Base-by-base conservation (phyloP, 2,797 vertebrate genomes). In the Hyperoplus immaculatus region DNA sequence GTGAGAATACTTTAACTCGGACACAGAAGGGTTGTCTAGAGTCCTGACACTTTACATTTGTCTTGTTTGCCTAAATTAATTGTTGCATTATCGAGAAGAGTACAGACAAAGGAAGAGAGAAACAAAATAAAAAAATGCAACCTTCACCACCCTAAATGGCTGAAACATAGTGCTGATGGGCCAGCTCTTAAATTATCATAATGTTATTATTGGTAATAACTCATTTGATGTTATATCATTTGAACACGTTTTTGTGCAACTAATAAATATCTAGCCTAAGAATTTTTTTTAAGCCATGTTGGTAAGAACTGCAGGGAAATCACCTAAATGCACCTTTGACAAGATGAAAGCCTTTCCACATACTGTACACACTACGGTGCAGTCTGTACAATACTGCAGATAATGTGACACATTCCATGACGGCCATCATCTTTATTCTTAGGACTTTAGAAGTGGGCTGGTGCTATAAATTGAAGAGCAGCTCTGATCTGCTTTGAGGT, bases 401-500 rank as follows among this genome's bases (percentile, higher is more conserved):
- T 65, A 57, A 50, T 57, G 55, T 59, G 66, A 60, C 66, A 78
- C 42, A 41, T 73, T 70, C 68, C 56, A 66, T 14, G 60, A 83
- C 74, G 74, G 72, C 63, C 54, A 61, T 75, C 49, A 21, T 72
- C 68, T 75, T 64, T 59, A 72, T 77, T 69, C 57, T 62, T 29
- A 29, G 60, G 69, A 75, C 74, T 43, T 73, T 14, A 82, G 66
- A 84, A 76, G 66, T 71, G 68, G 69, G 69, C 41, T 64, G 49
- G 53, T 29, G 68, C 78, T 78, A 21, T 80, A 81, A 85, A 85
- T 50, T 81, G 68, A 82, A 80, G 76, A 81, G 81, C 73, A 61
- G 78, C 78, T 88, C 79, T 78, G 75, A 89, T 89, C 56, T 82
- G 61, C 87, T 89, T 88, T 88, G 88, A 88, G 86, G 50, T 71